Evolutionary conservation across 2,113 vertebrate species (phyloP), one percentile per base, ranked within the genome.

Genomic region (Columba livia): DNA sequence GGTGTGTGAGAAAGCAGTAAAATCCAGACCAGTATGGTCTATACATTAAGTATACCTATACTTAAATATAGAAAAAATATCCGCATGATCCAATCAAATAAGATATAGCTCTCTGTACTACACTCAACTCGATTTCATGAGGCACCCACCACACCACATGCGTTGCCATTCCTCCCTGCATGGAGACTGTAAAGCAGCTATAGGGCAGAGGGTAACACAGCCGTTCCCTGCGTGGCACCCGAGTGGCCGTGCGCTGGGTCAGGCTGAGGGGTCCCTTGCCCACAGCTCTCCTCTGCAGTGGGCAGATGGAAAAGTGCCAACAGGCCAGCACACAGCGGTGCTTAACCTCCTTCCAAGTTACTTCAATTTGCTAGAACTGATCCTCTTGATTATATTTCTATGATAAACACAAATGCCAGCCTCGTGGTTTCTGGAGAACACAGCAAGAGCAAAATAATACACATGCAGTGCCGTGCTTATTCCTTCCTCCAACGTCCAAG

Each of bases 171-270:
- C 58, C 57, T 71, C 26, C 16, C 51, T 58, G 20, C 54, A 48
- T 29, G 20, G 48, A 26, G 67, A 32, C 38, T 24, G n/a, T 20
- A 21, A 53, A 53, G 26, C 28, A 40, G 11, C 53, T 51, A 4
- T 10, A 47, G 0, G 1, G 6, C 32, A 29, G 44, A 32, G 25
- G 72, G 12, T 25, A 42, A 47, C 0, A 1, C 29, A 42, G 48
- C 40, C 40, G 34, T 23, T 42, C 50, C 51, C 71, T 32, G 26
- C 0, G 1, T 38, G 57, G 56, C n/a, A 20, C 38, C 11, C 17
- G 51, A 28, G n/a, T 5, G 40, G 65, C 74, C 5, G 2, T 15
- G 16, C 1, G 1, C 64, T 53, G 47, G 47, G 21, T 62, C 65
- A 26, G 47, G 3, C 28, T 1, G 6, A 61, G 32, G 11, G 18